Conservation (phyloP, 2,797 vertebrate genomes). For the Acanthurus leucopareius region DNA sequence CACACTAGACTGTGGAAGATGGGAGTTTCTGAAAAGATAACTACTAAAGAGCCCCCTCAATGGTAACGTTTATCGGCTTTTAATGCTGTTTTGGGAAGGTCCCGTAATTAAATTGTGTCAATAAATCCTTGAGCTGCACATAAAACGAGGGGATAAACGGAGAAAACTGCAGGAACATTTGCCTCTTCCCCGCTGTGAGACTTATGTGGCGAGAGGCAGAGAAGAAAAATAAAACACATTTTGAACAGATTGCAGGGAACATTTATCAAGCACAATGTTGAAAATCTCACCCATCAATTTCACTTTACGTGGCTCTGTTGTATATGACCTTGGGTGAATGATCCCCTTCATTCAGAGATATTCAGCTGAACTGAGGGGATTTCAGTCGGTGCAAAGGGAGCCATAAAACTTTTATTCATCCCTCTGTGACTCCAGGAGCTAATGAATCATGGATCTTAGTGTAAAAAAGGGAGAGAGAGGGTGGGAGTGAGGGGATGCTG, state of each 20-base stretch:
- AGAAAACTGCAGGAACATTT: constrained; percentile 48
- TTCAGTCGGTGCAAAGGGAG: constrained; percentile 70
- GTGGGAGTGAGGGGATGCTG: constrained; percentile 32
- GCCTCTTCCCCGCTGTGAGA: constrained; percentile 68
- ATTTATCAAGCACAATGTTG: constrained; percentile 71
- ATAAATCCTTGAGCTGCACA: constrained; percentile 74
- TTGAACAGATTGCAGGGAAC: constrained; percentile 76
- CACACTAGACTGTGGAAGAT: constrained; percentile 30
- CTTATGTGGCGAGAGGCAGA: constrained; percentile 63
- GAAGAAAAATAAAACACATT: constrained; percentile 71
- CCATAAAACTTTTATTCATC: constrained; percentile 81
- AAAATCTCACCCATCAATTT: constrained; percentile 77
- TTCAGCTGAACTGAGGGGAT: constrained; percentile 74
- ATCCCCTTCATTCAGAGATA: constrained; percentile 76
- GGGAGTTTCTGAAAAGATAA: constrained; percentile 53
- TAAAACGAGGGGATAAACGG: constrained; percentile 69
- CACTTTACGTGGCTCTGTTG: constrained; percentile 65
- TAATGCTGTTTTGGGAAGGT: constrained; percentile 73
- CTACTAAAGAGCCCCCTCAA: constrained; percentile 64
- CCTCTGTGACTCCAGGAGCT: constrained; percentile 76
- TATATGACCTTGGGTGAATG: constrained; percentile 81
- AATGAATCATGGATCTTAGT: constrained; percentile 83
- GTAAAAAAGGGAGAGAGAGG: constrained; percentile 35
- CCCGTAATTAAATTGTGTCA: constrained; percentile 76
- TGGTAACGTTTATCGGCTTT: constrained; percentile 71